Evolutionary conservation across 2,888 invertebrate genomes (phyloP).

Genomic region (Machimus rusticus): DNA sequence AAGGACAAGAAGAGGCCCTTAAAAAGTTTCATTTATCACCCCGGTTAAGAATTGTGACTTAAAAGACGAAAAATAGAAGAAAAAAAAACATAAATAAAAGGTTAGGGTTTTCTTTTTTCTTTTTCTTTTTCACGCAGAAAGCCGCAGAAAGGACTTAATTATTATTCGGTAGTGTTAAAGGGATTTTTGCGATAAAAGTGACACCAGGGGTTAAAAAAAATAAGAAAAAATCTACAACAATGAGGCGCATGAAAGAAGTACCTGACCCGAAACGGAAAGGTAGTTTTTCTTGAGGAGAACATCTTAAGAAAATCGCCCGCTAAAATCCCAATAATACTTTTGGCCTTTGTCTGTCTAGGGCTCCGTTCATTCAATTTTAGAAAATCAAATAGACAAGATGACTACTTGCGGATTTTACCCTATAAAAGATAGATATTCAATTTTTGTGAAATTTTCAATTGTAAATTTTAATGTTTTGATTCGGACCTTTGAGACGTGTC

Average conservation of each 20-base stretch:
- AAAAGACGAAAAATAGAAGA: neutral
- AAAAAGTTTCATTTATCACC: neutral
- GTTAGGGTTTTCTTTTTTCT: too few species aligned
- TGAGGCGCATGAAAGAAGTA: neutral
- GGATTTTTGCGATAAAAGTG: neutral
- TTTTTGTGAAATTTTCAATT: neutral
- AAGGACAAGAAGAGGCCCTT: neutral
- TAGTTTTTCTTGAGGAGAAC: neutral
- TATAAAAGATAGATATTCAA: neutral
- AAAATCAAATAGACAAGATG: neutral
- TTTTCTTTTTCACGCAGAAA: neutral
- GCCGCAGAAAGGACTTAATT: neutral
- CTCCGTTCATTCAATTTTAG: neutral
- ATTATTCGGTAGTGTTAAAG: neutral
- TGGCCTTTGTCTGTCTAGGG: neutral
- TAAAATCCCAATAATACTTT: neutral
- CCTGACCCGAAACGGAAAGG: neutral
- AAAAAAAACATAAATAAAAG: neutral
- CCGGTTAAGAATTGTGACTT: too few species aligned
- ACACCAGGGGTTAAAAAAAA: neutral
- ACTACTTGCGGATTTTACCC: neutral
- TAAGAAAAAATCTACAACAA: neutral
- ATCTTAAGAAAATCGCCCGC: neutral
- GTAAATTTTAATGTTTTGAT: neutral
- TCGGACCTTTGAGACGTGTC: neutral